Conservation (phyloP, 2,113 vertebrate species). For the Clarias macrocephalus region DNA sequence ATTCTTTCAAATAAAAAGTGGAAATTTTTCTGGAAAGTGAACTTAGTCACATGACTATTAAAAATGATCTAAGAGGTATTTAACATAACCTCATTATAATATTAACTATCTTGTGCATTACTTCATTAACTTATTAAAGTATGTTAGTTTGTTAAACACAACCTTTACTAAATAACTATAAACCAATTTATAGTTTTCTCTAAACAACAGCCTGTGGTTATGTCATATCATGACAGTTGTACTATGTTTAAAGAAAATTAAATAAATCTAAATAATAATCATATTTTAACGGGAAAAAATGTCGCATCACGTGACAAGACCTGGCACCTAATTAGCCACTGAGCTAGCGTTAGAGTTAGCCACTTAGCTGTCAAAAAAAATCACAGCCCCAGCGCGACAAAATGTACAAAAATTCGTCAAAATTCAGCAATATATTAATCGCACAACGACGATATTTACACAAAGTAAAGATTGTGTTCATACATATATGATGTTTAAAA, state of each 20-base stretch:
- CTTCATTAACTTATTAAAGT: background rate
- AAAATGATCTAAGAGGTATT: background rate
- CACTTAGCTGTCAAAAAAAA: conserved; percentile 4
- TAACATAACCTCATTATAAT: background rate
- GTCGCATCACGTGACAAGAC: background rate
- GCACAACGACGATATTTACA: background rate
- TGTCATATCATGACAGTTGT: background rate
- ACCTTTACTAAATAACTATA: background rate
- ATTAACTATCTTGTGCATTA: background rate
- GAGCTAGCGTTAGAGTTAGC: background rate
- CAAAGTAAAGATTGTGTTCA: background rate
- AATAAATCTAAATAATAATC: background rate
- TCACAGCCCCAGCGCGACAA: background rate
- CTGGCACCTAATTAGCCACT: background rate
- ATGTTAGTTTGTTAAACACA: background rate
- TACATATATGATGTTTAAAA: background rate
- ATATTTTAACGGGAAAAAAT: background rate
- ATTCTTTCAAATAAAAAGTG: too few species aligned
- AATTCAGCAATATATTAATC: background rate
- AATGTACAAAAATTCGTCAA: background rate
- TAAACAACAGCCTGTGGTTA: background rate
- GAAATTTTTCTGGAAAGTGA: too few species aligned
- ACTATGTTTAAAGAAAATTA: background rate
- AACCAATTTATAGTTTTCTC: background rate
- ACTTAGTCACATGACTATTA: too few species aligned